Conservation (phyloP, 2,113 vertebrate genomes). For the Erythrocercus mccallii region DNA sequence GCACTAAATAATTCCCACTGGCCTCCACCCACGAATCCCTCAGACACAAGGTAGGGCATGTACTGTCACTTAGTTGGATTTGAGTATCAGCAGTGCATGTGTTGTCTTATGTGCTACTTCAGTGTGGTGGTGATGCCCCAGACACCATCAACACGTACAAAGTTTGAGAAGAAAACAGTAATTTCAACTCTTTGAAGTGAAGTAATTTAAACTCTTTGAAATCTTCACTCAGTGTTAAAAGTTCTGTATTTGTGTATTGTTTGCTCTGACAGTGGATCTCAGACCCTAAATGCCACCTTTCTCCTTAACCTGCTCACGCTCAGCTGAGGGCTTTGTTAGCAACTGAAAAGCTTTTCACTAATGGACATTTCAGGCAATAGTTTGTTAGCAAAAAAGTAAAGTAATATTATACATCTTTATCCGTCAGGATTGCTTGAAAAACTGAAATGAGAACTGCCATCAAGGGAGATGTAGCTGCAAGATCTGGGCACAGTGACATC, state of each 20-base stretch:
- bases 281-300: neutral
- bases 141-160: neutral
- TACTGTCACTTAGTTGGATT: neutral
- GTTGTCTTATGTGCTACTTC: neutral
- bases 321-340: neutral
- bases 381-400: neutral
- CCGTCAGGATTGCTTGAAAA: neutral
- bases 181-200: conserved; percentile 20
- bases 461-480: neutral
- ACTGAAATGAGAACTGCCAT: neutral
- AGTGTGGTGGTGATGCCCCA: neutral
- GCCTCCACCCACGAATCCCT: neutral
- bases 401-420: neutral
- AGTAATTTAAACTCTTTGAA: neutral
- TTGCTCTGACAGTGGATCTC: neutral
- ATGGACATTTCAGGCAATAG: neutral
- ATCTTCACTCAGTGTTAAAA: conserved; percentile 39
- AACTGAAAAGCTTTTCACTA: neutral
- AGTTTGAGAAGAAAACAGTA: neutral
- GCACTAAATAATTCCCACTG: neutral
- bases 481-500: neutral
- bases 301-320: neutral
- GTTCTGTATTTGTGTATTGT: neutral
- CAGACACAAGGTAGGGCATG: neutral
- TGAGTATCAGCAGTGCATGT: neutral